Evolutionary conservation across 2,888 invertebrate species (phyloP), one percentile per base, ranked within the genome.

Genomic region (Dysmachus trigonus): DNA sequence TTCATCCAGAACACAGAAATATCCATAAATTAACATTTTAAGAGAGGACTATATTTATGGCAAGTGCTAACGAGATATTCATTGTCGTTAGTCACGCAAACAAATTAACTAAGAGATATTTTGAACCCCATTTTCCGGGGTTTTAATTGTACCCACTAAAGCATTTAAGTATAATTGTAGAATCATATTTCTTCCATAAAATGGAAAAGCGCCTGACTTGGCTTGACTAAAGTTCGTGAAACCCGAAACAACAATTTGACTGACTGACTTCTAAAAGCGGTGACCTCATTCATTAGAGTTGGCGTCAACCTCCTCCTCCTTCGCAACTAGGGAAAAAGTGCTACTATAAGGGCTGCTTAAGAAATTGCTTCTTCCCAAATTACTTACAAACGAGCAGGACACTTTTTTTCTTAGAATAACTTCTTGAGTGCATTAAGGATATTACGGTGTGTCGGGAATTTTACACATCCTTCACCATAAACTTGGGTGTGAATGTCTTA

Each of bases 121-220:
- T 41, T 6, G 13, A 18, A 1, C 10, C 62, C 8, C 62, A 22
- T 22, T 8, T n/a, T 47, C 47, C n/a, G n/a, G n/a, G n/a, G 5
- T 77, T 77, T 77, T 77, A 77, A 77, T 77, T 77, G 77, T 13
- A 77, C 15, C 2, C 77, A 77, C n/a, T n/a, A n/a, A n/a, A 47
- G 8, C 15, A 27, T 27, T 22, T 0, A 4, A 41, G 13, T 15
- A 30, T 15, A 47, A 77, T n/a, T 30, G 47, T 77, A 22, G 15
- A n/a, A 22, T 41, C 27, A 41, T 27, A 76, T 10, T n/a, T 22
- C n/a, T 4, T 10, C 41, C 35, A 38, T 2, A 76, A 76, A 35
- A 76, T 31, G 2, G 8, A 38, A 38, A 33, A 30, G 27, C 8
- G 8, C 0, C 30, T 22, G 15, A 13, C 71, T 71, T 30, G 6